These are phyloP conservation scores for Platichthys flesus DNA, from an alignment of 2,113 vertebrate genomes.

Conservation along the genomic window DNA sequence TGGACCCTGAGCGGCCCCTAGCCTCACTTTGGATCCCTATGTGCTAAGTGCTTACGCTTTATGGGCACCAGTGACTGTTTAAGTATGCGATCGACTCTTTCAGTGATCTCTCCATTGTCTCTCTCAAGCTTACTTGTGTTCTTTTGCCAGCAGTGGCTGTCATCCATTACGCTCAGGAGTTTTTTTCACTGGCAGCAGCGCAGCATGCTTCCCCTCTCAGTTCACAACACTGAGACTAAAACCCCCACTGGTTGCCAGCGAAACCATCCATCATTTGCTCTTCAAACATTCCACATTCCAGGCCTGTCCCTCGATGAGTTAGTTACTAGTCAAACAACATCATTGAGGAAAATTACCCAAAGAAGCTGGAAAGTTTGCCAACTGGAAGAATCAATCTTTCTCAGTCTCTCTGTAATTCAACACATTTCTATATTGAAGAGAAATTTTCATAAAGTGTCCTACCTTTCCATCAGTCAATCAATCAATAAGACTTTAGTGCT, in stretches of 20 bases:
- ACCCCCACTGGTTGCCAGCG: slow-evolving; percentile 18
- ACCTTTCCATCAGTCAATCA: too few species aligned
- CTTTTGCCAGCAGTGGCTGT: slow-evolving; percentile 49
- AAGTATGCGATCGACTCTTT: background rate
- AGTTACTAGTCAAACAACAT: background rate
- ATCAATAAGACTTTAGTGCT: too few species aligned
- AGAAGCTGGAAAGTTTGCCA: background rate
- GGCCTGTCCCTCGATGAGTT: slow-evolving; percentile 1
- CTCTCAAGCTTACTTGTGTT: slow-evolving; percentile 35
- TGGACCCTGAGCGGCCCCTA: background rate
- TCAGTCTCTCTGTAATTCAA: background rate
- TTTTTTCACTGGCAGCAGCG: slow-evolving; percentile 11
- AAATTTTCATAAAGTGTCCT: too few species aligned
- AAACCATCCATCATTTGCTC: slow-evolving; percentile 47
- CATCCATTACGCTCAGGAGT: slow-evolving; percentile 44
- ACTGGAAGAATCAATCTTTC: background rate
- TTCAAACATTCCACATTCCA: slow-evolving; percentile 33
- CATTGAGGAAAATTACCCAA: background rate
- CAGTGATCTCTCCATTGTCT: slow-evolving; percentile 29
- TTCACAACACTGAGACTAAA: slow-evolving; percentile 53
- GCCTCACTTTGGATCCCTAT: background rate
- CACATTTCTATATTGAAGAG: background rate
- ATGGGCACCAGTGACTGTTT: background rate
- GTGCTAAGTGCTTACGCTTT: slow-evolving; percentile 11
- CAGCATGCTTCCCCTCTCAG: slow-evolving; percentile 34